Evolutionary conservation across 2,888 invertebrate species (phyloP), one percentile per base, ranked within the genome.

Genomic region (Ophioninae sp.): DNA sequence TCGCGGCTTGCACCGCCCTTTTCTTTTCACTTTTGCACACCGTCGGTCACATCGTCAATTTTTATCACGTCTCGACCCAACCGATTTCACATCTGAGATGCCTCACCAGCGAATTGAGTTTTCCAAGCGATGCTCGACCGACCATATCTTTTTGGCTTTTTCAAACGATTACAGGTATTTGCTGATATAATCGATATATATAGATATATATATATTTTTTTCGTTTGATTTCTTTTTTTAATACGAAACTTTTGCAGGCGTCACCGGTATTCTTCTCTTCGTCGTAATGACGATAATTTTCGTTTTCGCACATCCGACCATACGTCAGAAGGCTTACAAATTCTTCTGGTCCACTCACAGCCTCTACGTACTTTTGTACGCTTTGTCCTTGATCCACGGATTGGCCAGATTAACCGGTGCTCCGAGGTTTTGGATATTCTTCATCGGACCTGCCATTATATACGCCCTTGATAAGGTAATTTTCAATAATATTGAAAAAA

Each of bases 21-120:
- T 98, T 99, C 93, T 99, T 99, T 93, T 97, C 98, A 0, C 94
- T 98, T 0, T 94, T 98, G 0, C 99, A 99, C 91, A 97, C 98
- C 0, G 96, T 98, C 2, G 99, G 99, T 0, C 99, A 99, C 90
- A 96, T 99, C 91, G 97, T 99, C 51, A 99, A 99, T 93, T 99
- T 99, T 93, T 99, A 99, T 92, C 99, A 99, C 91, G 97, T 99
- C 0, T 98, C 98, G 6, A 99, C 98, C 0, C 99, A 99, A 91
- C 98, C 98, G 0, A 95, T 98, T 1, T 98, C 98, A 90, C 98
- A 99, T 93, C 93, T 99, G 1, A 95, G 96, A 51, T 99, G 99
- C 91, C 94, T 99, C 7, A 99, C 99, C 1, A 96, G 97, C 86
- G 99, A 99, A 93, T 96, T 99, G 9, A 96, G 97, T 88, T 99